These are phyloP conservation scores for Chloroceryle aenea DNA, from an alignment of 2,113 vertebrate species.

Conservation along the genomic window DNA sequence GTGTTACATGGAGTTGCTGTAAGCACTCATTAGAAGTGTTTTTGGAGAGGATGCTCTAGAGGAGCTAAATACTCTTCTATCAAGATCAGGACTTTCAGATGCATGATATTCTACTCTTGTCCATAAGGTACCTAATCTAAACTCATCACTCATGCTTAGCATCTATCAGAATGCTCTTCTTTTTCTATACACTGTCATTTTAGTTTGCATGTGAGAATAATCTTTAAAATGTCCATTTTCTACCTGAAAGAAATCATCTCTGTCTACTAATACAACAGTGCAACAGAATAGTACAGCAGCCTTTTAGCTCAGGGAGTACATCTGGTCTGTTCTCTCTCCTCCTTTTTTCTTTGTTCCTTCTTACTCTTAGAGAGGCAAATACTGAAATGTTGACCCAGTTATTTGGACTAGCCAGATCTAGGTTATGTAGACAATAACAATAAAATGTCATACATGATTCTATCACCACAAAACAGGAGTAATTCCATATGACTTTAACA, in stretches of 20 bases:
- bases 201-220: too few species aligned
- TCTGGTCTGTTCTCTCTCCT: background rate
- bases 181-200: too few species aligned
- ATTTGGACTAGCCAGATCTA: background rate
- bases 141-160: background rate
- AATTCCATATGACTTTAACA: background rate
- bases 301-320: background rate
- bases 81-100: background rate
- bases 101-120: too few species aligned
- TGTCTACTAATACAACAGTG: too few species aligned
- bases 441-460: background rate
- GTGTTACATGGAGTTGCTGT: background rate
- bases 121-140: background rate
- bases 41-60: background rate
- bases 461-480: background rate
- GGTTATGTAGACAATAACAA: background rate
- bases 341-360: accelerated
- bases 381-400: background rate
- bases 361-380: too few species aligned
- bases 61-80: background rate
- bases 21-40: background rate
- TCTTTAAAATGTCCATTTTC: too few species aligned
- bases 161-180: background rate
- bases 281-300: too few species aligned
- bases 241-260: too few species aligned